These are phyloP conservation scores for Narcine bancroftii DNA, from an alignment of 2,113 vertebrate genomes.

Conservation along the genomic window DNA sequence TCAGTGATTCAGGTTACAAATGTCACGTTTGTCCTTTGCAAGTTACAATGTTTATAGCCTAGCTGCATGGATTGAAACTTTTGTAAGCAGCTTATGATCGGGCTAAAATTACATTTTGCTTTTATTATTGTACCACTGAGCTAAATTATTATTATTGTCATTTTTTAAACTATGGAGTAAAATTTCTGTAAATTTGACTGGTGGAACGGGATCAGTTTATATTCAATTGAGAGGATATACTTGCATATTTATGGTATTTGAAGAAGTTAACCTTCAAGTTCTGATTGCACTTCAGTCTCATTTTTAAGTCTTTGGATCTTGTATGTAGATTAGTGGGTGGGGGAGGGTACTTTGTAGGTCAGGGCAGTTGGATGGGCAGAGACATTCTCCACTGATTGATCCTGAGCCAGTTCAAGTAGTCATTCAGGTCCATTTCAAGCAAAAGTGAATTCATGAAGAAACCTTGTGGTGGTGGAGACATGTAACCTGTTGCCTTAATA, in stretches of 20 bases:
- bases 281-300: too few species aligned
- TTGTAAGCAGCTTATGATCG: neutral
- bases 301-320: too few species aligned
- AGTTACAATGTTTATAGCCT: neutral
- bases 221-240: neutral
- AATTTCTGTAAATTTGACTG: neutral
- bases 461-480: too few species aligned
- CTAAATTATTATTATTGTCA: neutral
- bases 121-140: neutral
- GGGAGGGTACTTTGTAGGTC: too few species aligned
- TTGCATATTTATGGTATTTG: neutral
- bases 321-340: too few species aligned
- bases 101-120: neutral
- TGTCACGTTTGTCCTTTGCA: neutral
- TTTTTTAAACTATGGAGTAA: neutral
- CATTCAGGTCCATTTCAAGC: too few species aligned
- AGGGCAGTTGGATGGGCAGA: too few species aligned
- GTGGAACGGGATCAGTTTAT: neutral
- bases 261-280: neutral
- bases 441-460: too few species aligned
- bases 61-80: neutral
- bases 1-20: neutral
- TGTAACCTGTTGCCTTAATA: too few species aligned
- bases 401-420: too few species aligned
- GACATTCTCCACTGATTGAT: too few species aligned